phyloP scores from a whole-genome alignment of 2,797 vertebrate species.

The Danio aesculapii region DNA sequence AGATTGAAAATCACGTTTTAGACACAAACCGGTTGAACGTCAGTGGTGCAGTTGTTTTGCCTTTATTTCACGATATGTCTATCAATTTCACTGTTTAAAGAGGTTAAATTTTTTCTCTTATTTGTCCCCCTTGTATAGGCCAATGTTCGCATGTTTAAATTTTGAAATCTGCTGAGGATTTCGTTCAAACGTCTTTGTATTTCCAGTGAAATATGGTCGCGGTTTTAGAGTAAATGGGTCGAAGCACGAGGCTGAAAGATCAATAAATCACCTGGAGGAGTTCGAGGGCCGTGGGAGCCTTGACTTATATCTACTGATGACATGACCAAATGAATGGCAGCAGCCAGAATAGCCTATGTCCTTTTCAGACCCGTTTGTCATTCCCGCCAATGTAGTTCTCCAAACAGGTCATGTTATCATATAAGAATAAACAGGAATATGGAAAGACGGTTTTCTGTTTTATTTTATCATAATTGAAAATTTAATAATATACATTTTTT shows the following conservation, averaged over 20 bases:
- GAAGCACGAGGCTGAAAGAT: conserved; percentile 65
- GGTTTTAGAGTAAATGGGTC: conserved; percentile 73
- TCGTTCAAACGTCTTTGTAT: conserved; percentile 51
- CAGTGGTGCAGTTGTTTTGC: background rate
- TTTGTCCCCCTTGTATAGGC: conserved; percentile 16
- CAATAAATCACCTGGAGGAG: conserved; percentile 71
- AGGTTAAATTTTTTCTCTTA: background rate
- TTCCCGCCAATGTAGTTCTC: conserved; percentile 29
- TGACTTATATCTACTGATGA: conserved; percentile 71
- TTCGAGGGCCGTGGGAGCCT: conserved; percentile 58
- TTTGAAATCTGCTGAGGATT: conserved; percentile 51
- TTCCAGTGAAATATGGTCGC: conserved; percentile 67
- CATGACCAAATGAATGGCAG: conserved; percentile 63
- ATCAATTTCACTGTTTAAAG: conserved; percentile 16
- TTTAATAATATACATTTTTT: too few species aligned
- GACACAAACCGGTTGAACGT: background rate
- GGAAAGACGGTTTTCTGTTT: background rate
- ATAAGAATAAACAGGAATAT: conserved; percentile 23
- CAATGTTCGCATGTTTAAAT: conserved; percentile 33
- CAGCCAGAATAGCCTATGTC: conserved; percentile 26
- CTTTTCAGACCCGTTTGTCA: conserved; percentile 57
- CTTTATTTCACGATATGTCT: background rate
- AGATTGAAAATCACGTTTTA: background rate
- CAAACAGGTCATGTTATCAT: conserved; percentile 22
- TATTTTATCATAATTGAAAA: too few species aligned